These are phyloP conservation scores for Dromococcyx pavoninus DNA, from an alignment of 2,797 vertebrate genomes.

Conservation along the genomic window DNA sequence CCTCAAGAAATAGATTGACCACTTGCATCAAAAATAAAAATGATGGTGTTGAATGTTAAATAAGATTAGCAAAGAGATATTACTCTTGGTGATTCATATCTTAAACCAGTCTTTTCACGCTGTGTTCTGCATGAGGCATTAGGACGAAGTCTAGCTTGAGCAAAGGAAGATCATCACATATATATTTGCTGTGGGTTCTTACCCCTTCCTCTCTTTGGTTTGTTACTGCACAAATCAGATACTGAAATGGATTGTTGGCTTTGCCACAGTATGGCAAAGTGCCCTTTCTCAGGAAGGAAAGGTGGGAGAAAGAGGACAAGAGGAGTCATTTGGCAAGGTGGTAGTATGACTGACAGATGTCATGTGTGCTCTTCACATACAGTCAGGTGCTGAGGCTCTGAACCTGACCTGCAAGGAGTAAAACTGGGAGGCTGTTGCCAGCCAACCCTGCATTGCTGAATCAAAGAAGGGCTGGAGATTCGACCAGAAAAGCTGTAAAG, in stretches of 20 bases:
- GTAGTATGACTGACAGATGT: neutral
- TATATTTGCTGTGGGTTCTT: neutral
- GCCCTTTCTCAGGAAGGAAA: neutral
- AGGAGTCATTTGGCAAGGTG: neutral
- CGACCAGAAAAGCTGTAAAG: neutral
- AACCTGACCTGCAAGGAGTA: neutral
- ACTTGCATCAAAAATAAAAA: neutral
- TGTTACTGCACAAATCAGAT: neutral
- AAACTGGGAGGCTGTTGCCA: neutral
- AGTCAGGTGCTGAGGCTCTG: neutral
- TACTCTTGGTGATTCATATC: neutral
- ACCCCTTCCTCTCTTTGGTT: neutral
- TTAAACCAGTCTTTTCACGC: neutral
- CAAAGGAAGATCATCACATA: neutral
- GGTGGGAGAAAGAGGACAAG: neutral
- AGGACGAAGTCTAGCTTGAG: neutral
- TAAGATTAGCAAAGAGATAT: neutral
- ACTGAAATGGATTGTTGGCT: neutral
- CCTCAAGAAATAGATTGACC: neutral
- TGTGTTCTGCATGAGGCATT: neutral
- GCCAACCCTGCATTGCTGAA: neutral
- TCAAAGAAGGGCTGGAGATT: neutral
- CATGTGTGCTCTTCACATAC: rapidly evolving
- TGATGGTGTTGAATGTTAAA: neutral
- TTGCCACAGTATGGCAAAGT: neutral